phyloP scores from a whole-genome alignment of 53 echinoderm and acorn worm species.

The Echinarachnius parma region DNA sequence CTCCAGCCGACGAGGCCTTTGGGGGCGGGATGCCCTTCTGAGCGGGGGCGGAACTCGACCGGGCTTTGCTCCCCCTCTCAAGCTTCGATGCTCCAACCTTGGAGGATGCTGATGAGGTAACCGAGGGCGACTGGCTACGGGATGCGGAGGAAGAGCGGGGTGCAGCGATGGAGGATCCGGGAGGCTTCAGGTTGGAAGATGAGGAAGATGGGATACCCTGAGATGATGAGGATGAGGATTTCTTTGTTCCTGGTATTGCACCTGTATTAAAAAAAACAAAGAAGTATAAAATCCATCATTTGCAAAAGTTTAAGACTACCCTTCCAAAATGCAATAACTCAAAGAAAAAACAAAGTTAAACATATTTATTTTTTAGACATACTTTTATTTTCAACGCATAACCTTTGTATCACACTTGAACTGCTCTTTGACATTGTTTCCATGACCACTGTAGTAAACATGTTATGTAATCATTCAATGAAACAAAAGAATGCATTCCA shows the following conservation, averaged over 20 bases:
- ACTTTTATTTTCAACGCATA: too few relatives aligned
- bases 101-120: not conserved
- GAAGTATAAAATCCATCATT: too few relatives aligned
- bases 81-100: constrained; percentile 10
- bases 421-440: too few relatives aligned
- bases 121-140: constrained; percentile 32
- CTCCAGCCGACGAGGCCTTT: constrained; percentile 1
- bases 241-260: constrained; percentile 39
- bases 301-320: too few relatives aligned
- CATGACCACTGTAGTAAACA: too few relatives aligned
- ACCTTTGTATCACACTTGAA: too few relatives aligned
- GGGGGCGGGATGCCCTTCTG: constrained; percentile 46
- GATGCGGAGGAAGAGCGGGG: constrained; percentile 38
- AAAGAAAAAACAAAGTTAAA: too few relatives aligned
- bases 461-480: too few relatives aligned
- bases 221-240: constrained; percentile 52
- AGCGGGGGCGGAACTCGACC: constrained; percentile 39
- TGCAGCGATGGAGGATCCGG: constrained; percentile 13
- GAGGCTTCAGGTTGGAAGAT: constrained; percentile 60
- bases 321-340: too few relatives aligned
- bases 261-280: too few relatives aligned
- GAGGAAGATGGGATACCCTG: constrained; percentile 56
- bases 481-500: too few relatives aligned
- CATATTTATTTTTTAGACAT: too few relatives aligned
- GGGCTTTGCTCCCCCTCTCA: constrained; percentile 14